Conservation (phyloP, 2,888 invertebrate species). For the Eucera pruinosa region DNA sequence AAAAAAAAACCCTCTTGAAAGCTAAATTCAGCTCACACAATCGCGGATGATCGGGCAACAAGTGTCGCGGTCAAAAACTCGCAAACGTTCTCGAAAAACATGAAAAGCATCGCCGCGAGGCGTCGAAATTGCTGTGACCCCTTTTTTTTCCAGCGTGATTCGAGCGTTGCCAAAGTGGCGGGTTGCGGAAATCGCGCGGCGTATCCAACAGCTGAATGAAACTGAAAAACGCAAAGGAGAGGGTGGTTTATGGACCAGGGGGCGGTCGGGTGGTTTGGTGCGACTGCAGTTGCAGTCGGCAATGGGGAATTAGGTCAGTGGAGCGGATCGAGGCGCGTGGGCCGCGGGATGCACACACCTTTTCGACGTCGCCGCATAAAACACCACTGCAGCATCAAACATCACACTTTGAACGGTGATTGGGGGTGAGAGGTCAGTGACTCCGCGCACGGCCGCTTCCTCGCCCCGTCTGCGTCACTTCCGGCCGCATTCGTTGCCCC, state of each 20-base stretch:
- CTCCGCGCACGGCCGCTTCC: constrained; percentile 71
- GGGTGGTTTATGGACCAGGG: neutral
- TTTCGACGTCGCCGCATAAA: constrained; percentile 81
- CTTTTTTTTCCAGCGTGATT: neutral
- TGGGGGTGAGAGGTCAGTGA: constrained; percentile 79
- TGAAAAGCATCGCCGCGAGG: neutral
- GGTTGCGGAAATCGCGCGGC: constrained; percentile 27
- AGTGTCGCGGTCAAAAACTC: neutral
- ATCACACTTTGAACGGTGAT: constrained; percentile 78
- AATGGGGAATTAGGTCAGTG: constrained; percentile 58
- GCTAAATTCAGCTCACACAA: neutral
- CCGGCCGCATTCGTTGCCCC: constrained; percentile 67
- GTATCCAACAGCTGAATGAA: constrained; percentile 31
- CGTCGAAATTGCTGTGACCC: no score
- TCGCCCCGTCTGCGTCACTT: constrained; percentile 67
- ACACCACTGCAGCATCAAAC: constrained; percentile 83
- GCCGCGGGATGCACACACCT: constrained; percentile 75
- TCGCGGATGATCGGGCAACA: neutral
- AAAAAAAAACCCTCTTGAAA: neutral
- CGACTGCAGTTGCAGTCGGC: constrained; percentile 54
- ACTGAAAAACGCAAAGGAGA: constrained; percentile 20
- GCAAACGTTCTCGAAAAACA: neutral
- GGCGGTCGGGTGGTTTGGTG: constrained; percentile 25
- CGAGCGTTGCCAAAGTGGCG: constrained; percentile 19
- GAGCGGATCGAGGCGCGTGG: constrained; percentile 45